Evolutionary conservation across 2,797 vertebrate genomes (phyloP).

Genomic region (Gallinago nigripennis): DNA sequence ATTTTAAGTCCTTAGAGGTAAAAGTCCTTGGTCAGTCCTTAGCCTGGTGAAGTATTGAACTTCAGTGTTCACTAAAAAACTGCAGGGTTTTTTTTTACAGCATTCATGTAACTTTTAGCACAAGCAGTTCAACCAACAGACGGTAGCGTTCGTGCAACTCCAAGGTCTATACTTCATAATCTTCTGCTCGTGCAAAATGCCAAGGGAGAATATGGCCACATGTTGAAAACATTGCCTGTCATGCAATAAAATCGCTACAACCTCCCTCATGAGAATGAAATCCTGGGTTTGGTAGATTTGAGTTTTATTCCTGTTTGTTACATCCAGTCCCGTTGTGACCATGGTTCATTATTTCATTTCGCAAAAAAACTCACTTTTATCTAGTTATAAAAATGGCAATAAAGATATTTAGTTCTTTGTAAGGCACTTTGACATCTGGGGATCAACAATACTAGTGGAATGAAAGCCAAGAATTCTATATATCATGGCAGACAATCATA

Average conservation of each 20-base stretch:
- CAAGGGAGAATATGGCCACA: neutral
- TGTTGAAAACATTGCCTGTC: neutral
- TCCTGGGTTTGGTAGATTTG: neutral
- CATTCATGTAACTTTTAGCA: neutral
- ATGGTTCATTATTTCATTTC: neutral
- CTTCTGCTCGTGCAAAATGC: neutral
- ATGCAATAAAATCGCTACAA: neutral
- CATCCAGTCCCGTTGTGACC: neutral
- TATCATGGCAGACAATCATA: neutral
- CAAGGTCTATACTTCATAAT: neutral
- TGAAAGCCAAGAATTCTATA: neutral
- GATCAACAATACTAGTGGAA: neutral
- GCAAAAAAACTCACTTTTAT: neutral
- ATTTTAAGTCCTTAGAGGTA: neutral
- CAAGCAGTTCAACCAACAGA: neutral
- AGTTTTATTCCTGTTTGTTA: neutral
- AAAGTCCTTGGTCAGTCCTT: neutral
- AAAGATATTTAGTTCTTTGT: neutral
- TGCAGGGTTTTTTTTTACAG: neutral
- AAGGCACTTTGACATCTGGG: neutral
- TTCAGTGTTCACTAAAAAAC: too few species aligned
- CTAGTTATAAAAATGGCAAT: neutral
- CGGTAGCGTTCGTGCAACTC: neutral
- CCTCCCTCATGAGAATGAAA: neutral
- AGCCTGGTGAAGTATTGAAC: neutral